Conservation (phyloP, 2,113 vertebrate genomes). For the Phrynocephalus versicolor region DNA sequence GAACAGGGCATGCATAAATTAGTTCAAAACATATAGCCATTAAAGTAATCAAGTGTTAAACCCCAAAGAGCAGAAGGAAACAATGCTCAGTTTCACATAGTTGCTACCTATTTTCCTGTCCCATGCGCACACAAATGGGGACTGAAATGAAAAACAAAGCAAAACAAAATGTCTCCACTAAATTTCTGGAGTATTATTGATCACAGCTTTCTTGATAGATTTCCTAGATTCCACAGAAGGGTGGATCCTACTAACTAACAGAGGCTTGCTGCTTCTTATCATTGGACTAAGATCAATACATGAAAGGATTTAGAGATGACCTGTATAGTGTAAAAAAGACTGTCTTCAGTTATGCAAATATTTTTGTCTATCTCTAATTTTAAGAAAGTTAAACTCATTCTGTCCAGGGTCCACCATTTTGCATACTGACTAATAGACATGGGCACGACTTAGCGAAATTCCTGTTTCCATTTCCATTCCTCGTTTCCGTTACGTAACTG, state of each 20-base stretch:
- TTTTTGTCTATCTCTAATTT: not conserved
- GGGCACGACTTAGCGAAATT: no score
- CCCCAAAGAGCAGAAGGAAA: not conserved
- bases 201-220: not conserved
- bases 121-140: not conserved
- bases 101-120: not conserved
- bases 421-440: not conserved
- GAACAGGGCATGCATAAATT: not conserved
- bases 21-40: not conserved
- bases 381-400: not conserved
- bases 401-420: not conserved
- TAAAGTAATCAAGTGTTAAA: not conserved
- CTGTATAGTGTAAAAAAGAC: not conserved
- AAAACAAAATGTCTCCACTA: no score
- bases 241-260: not conserved
- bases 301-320: not conserved
- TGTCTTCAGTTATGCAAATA: not conserved
- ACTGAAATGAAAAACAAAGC: no score
- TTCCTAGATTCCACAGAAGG: not conserved
- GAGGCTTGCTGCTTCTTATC: not conserved
- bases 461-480: no score
- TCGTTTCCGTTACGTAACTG: no score
- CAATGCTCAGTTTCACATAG: not conserved
- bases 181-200: not conserved
- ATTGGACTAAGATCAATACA: not conserved